A percentile compares a stretch with the other conserved stretches of the same genome.
Evolutionary conservation across 92 coral and sea anemone species (phyloP).

Genomic region (Muricea muricata): DNA sequence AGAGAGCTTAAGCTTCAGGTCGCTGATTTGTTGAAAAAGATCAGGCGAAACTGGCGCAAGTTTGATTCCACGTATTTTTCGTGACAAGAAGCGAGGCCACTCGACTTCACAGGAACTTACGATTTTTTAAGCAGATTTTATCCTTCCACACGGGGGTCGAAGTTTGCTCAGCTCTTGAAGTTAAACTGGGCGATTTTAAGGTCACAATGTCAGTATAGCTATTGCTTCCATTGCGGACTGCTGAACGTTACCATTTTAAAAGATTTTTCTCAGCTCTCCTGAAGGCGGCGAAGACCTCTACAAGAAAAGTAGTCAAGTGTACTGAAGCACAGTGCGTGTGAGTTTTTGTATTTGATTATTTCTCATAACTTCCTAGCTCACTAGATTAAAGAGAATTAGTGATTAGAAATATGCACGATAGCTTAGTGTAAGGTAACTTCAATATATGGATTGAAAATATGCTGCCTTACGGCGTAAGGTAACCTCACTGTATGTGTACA

Average conservation of each 20-base stretch:
- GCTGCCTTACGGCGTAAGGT: no score
- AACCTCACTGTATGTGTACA: no score
- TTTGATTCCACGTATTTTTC: neutral
- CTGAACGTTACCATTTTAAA: neutral
- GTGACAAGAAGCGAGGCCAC: neutral
- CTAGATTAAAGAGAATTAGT: no score
- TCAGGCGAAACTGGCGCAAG: neutral
- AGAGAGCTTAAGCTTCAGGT: neutral
- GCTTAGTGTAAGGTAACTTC: neutral
- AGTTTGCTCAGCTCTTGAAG: neutral
- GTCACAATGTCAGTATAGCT: neutral
- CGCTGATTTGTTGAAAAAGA: neutral
- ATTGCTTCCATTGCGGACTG: neutral
- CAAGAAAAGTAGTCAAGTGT: no score
- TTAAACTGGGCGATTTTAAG: neutral
- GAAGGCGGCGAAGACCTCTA: no score
- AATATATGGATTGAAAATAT: neutral
- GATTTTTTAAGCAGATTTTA: neutral
- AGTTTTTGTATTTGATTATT: no score
- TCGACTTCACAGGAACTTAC: conserved; percentile 6
- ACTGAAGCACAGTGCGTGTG: no score
- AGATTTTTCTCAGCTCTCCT: no score
- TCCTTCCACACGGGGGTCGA: neutral
- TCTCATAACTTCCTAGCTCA: neutral
- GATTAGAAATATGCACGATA: no score